These are phyloP conservation scores for Asarcornis scutulata DNA, from an alignment of 2,113 vertebrate genomes.

Conservation along the genomic window DNA sequence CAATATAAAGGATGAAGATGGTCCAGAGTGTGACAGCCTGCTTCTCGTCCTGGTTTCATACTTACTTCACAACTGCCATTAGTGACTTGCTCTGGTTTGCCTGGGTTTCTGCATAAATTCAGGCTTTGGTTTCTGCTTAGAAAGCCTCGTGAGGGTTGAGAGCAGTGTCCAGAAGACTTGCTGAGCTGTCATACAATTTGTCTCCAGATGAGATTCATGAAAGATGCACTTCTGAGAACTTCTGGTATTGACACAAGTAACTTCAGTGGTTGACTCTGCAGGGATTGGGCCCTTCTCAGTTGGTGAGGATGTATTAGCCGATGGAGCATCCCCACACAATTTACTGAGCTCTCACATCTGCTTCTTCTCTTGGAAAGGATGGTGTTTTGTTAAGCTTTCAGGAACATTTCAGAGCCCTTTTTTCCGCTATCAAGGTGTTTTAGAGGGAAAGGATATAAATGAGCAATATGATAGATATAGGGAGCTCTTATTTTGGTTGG, in stretches of 20 bases:
- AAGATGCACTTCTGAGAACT: neutral
- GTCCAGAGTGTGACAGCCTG: neutral
- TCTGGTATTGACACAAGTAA: neutral
- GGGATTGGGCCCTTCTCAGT: neutral
- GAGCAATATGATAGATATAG: neutral
- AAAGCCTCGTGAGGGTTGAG: neutral
- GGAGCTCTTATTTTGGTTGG: constrained; percentile 53
- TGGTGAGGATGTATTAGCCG: neutral
- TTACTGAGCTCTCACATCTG: neutral
- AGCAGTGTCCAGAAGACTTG: neutral
- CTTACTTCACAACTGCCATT: neutral
- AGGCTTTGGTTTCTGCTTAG: neutral
- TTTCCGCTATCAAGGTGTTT: constrained; percentile 2
- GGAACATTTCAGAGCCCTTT: neutral
- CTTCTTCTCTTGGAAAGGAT: neutral
- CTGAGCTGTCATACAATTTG: neutral
- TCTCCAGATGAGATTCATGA: neutral
- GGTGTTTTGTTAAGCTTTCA: constrained; percentile 19
- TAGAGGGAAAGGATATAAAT: constrained; percentile 20
- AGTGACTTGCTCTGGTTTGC: neutral
- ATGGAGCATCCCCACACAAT: neutral
- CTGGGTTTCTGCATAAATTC: neutral
- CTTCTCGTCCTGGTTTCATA: neutral
- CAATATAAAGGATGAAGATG: neutral
- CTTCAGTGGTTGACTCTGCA: neutral